Conservation (phyloP, 2,797 vertebrate species). For the Myotis myotis region DNA sequence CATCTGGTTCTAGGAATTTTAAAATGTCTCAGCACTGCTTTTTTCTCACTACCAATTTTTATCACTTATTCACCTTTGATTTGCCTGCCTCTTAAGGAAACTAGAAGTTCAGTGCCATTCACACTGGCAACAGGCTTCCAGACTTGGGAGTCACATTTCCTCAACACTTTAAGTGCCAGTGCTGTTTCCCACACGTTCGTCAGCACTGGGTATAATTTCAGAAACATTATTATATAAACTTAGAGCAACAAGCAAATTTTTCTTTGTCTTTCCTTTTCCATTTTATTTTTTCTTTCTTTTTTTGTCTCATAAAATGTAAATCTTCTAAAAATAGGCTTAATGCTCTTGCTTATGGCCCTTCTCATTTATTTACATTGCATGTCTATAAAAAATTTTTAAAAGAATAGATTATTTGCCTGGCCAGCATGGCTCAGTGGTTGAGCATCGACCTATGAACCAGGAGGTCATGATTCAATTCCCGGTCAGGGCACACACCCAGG, state of each 20-base stretch:
- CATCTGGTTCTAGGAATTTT: neutral
- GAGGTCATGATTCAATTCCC: too few species aligned
- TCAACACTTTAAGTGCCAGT: neutral
- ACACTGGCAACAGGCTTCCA: neutral
- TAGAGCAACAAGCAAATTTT: neutral
- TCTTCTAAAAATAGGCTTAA: neutral
- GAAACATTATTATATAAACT: neutral
- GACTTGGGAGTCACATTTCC: neutral
- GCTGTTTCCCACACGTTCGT: neutral
- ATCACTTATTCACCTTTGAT: neutral
- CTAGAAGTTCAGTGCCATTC: neutral
- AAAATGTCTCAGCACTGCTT: neutral
- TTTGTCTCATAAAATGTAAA: neutral
- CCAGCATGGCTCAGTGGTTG: too few species aligned
- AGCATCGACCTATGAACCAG: too few species aligned
- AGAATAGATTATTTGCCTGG: neutral
- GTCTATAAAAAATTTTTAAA: neutral
- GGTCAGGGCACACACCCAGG: too few species aligned
- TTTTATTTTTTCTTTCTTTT: neutral
- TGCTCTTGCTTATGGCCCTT: neutral
- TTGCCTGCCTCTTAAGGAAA: neutral
- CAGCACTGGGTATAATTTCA: neutral
- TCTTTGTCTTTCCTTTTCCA: neutral
- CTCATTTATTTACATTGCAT: constrained; percentile 6
- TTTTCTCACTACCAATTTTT: neutral